Evolutionary conservation across 2,113 vertebrate genomes (phyloP), one percentile per base, ranked within the genome.

Genomic region (Rhea pennata): DNA sequence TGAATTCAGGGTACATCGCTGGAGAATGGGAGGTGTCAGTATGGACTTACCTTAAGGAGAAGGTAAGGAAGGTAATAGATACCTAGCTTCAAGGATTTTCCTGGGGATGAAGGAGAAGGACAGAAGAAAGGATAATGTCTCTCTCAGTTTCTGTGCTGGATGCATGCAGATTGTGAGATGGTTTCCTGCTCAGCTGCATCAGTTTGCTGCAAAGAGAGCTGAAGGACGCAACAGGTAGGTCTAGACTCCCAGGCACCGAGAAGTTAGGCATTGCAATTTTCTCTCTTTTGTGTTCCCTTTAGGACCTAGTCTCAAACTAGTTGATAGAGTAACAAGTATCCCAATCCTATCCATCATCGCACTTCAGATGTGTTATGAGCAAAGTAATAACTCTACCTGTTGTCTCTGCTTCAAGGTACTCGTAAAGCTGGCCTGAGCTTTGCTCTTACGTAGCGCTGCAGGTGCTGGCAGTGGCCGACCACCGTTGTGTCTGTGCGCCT

Each of bases 171-270:
- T n/a, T 33, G 22, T 48, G 23, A n/a, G 44, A n/a, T 23, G 29
- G 21, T 44, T 69, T 29, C 66, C 29, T 69, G 10, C 20, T 33
- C 31, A n/a, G 29, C 31, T 9, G 33, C 19, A 5, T 69, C 44
- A n/a, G 48, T n/a, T n/a, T 33, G 21, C 31, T 48, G 44, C 44
- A 48, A 48, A 33, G n/a, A 46, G 21, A 48, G 31, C 9, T 27
- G 27, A 65, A 36, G 39, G 40, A 17, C 33, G 20, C 21, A 70
- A 15, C 46, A 0, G 4, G 1, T 56, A 0, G 0, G 1, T 23
- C 78, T 75, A 53, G 44, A 14, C 14, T 58, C 39, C 9, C 42
- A 78, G 46, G 24, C 26, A 78, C 4, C 24, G 1, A 0, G 64
- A 84, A 87, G 7, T 7, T 13, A 29, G 10, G 13, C 24, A 42